These are phyloP conservation scores for Ladona fulva DNA, from an alignment of 1,140 invertebrate genomes.

Conservation along the genomic window DNA sequence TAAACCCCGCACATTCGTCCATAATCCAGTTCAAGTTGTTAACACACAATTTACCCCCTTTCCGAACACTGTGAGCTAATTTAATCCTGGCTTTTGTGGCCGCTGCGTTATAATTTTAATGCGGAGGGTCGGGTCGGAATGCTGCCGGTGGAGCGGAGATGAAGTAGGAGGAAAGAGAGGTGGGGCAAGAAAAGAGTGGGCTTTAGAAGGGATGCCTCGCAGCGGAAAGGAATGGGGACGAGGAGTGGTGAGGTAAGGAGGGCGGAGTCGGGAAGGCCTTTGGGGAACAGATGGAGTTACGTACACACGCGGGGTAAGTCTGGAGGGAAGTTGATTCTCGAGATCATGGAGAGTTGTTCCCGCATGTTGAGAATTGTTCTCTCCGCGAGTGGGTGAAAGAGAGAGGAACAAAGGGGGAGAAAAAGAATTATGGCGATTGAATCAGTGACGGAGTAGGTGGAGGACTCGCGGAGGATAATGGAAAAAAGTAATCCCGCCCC, in stretches of 20 bases:
- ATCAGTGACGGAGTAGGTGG: too few species aligned
- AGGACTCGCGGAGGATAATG: too few species aligned
- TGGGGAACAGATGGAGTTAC: constrained; percentile 2
- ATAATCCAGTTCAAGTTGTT: background rate
- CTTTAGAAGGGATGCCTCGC: background rate
- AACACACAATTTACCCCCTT: background rate
- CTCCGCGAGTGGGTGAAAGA: background rate
- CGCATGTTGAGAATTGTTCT: background rate
- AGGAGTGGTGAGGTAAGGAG: background rate
- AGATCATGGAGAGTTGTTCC: background rate
- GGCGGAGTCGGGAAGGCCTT: background rate
- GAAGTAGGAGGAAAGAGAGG: background rate
- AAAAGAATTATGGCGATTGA: too few species aligned
- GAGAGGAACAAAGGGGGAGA: background rate
- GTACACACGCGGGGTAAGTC: background rate
- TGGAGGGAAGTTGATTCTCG: too few species aligned
- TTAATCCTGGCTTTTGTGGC: background rate
- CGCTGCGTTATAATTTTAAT: background rate
- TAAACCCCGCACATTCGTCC: background rate
- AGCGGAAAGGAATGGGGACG: background rate
- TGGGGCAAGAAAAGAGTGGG: background rate
- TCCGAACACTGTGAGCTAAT: background rate
- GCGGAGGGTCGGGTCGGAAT: background rate
- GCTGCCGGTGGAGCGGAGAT: background rate
- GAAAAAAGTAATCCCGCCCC: too few species aligned